These are phyloP conservation scores for Oryzias melastigma DNA, from an alignment of 2,113 vertebrate species.

Conservation along the genomic window DNA sequence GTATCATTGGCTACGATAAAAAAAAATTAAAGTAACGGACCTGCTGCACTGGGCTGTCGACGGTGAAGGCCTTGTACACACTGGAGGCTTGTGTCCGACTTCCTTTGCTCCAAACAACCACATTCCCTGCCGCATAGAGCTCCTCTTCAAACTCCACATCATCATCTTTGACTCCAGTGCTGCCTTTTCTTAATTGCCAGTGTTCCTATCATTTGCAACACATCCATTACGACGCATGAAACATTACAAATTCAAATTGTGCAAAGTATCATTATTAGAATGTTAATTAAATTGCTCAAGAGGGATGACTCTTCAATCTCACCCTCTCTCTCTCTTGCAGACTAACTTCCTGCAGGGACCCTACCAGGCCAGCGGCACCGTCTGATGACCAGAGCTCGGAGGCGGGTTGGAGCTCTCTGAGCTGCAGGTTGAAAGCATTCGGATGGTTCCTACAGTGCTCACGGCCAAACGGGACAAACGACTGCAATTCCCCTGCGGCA, in stretches of 20 bases:
- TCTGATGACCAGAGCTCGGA: conserved; percentile 96
- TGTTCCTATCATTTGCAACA: conserved; percentile 79
- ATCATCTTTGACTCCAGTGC: conserved; percentile 79
- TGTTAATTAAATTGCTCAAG: too few relatives aligned
- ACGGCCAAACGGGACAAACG: conserved; percentile 96
- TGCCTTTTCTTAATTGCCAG: conserved; percentile 91
- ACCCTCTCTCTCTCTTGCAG: conserved; percentile 91
- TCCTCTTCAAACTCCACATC: conserved; percentile 93
- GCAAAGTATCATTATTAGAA: background rate
- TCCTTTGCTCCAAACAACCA: conserved; percentile 96
- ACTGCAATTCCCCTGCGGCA: conserved; percentile 97
- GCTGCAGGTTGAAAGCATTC: conserved; percentile 93
- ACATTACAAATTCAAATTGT: conserved; percentile 1
- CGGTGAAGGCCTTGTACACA: conserved; percentile 95
- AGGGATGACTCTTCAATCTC: conserved; percentile 5
- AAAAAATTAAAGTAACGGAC: conserved; percentile 55
- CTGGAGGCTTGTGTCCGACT: conserved; percentile 83
- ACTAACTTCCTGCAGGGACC: conserved; percentile 93
- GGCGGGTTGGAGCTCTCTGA: conserved; percentile 93
- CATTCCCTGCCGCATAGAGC: conserved; percentile 89
- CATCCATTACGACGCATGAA: background rate
- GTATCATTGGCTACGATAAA: background rate
- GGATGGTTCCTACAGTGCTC: conserved; percentile 96
- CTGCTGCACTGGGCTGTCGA: conserved; percentile 93
- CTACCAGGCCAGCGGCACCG: conserved; percentile 91